Base-by-base conservation (phyloP, 1,140 invertebrate species). In the Aphis gossypii region DNA sequence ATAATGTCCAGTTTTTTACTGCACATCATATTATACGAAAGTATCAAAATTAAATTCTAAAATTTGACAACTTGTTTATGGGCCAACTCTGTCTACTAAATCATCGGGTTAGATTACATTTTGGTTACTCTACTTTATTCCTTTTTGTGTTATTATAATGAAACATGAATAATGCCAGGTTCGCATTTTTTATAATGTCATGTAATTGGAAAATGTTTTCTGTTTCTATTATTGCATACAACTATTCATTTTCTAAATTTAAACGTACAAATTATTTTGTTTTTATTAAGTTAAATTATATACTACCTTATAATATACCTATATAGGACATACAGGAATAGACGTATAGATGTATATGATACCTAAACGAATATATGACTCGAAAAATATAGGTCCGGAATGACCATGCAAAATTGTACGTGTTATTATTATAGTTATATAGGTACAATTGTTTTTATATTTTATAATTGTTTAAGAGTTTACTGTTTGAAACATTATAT, bases 61-160 rank as follows among this genome's bases (percentile, higher is more conserved):
- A 76, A n/a, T n/a, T 76, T 76, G 30, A 76, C 60, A 76, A 76
- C 60, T n/a, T 76, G 60, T 76, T 76, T 76, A 76, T 76, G n/a
- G 30, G n/a, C 4, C 60, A n/a, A 76, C n/a, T 3, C 60, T 76
- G 60, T 76, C 60, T 76, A n/a, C 11, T 76, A n/a, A 76, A 76
- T 76, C 60, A 76, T 30, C 4, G 30, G 60, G 14, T n/a, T n/a
- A 41, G 38, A 41, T 41, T 41, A 41, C 38, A 68, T 25, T 25
- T 25, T 30, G 30, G 30, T 68, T 68, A n/a, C n/a, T n/a, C 30
- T n/a, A n/a, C 9, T 76, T 76, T 76, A 76, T 76, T 76, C 60
- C 30, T 6, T 76, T 76, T n/a, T n/a, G 14, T 76, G 60, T 18
- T 76, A 68, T 76, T 76, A n/a, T 76, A 35, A 76, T 76, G 14